Conservation (phyloP, 2,113 vertebrate species). For the Nothoprocta perdicaria region DNA sequence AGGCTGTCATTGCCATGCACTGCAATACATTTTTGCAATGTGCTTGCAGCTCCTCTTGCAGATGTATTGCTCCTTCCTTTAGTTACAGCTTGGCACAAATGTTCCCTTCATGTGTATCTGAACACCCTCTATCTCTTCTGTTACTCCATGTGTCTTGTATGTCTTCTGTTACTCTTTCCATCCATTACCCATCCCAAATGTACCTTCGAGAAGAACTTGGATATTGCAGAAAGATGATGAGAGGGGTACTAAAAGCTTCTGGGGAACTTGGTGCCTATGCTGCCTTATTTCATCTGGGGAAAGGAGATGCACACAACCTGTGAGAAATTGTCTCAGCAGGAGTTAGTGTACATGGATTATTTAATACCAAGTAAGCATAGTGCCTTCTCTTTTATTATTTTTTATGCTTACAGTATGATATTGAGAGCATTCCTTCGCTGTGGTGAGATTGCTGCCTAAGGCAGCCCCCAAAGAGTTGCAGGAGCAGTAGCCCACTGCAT, state of each 20-base stretch:
- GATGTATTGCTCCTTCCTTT: neutral
- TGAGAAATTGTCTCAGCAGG: neutral
- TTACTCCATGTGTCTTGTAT: neutral
- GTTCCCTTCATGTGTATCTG: neutral
- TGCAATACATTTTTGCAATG: neutral
- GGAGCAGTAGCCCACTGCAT: neutral
- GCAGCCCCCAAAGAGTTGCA: neutral
- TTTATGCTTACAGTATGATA: neutral
- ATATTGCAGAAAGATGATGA: accelerated
- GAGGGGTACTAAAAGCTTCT: neutral
- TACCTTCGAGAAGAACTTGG: neutral
- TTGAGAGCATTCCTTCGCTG: neutral
- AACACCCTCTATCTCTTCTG: neutral
- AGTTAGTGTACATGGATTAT: slow-evolving; percentile 8
- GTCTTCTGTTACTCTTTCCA: neutral
- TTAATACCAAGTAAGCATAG: slow-evolving; percentile 28
- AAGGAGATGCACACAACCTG: accelerated
- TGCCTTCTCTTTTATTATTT: slow-evolving; percentile 30
- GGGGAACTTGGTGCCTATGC: accelerated
- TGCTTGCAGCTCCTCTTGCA: neutral
- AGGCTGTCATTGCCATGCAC: neutral
- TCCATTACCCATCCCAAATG: neutral
- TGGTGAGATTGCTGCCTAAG: slow-evolving; percentile 25
- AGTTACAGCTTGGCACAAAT: neutral
- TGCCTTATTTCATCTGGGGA: neutral